Conservation (phyloP, 2,888 invertebrate species). For the Anarsia innoxiella region DNA sequence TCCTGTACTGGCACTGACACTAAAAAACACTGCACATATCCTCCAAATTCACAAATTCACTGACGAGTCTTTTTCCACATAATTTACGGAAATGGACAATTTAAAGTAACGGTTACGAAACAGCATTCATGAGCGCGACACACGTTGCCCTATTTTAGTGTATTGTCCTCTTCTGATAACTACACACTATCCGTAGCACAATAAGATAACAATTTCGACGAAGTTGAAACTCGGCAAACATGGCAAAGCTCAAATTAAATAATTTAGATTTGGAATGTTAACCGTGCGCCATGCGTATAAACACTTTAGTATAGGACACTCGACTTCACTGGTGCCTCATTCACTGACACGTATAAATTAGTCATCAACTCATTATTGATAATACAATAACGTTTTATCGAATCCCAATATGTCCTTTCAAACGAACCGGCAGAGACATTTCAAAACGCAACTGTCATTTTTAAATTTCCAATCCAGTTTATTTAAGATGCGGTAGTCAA, state of each 20-base stretch:
- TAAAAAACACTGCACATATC: no score
- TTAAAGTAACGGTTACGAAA: conserved; percentile 35
- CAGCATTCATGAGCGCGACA: conserved; percentile 38
- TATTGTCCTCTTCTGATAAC: conserved; percentile 54
- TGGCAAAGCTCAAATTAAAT: conserved; percentile 60
- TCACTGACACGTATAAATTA: conserved; percentile 14
- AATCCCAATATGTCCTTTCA: neutral
- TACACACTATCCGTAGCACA: conserved; percentile 48
- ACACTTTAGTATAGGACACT: conserved; percentile 26
- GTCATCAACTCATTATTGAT: no score
- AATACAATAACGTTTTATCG: no score
- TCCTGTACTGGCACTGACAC: conserved; percentile 21
- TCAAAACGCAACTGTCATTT: conserved; percentile 1
- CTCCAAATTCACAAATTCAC: conserved; percentile 34
- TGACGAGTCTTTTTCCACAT: conserved; percentile 26
- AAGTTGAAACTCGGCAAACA: conserved; percentile 62
- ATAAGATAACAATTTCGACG: conserved; percentile 63
- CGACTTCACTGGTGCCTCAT: conserved; percentile 30
- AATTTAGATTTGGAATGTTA: conserved; percentile 52
- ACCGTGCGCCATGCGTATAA: conserved; percentile 53
- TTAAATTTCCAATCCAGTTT: conserved; percentile 22
- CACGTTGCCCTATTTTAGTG: conserved; percentile 42
- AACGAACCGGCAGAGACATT: neutral
- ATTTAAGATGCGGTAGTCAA: conserved; percentile 55
- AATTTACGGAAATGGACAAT: conserved; percentile 19